A percentile compares a stretch with the other conserved stretches of the same genome.
Conservation (phyloP, 2,113 vertebrate species). For the Ancistrus triradiatus region DNA sequence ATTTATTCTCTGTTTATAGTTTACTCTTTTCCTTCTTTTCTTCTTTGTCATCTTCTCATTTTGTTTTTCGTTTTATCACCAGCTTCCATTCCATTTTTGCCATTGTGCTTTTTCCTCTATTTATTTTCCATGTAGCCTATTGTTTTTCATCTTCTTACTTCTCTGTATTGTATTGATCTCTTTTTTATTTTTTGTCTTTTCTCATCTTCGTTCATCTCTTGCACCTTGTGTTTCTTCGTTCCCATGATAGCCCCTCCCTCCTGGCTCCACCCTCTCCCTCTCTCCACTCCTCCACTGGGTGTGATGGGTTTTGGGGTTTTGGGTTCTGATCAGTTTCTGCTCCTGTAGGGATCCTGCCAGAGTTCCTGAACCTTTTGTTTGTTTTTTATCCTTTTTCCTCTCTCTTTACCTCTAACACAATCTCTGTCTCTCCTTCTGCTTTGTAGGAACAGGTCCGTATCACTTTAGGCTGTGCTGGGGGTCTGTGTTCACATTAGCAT, state of each 20-base stretch:
- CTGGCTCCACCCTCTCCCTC: constrained; percentile 36
- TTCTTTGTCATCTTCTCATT: no score
- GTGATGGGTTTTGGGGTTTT: constrained; percentile 16
- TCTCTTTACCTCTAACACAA: background rate
- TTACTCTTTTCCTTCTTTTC: no score
- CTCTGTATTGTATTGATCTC: no score
- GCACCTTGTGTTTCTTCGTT: background rate
- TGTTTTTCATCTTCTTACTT: no score
- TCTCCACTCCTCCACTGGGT: constrained; percentile 46
- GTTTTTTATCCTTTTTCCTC: background rate
- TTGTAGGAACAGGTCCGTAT: no score
- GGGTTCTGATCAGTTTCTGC: constrained; percentile 22
- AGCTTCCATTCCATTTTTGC: no score
- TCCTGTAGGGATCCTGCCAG: background rate
- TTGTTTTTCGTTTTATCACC: no score
- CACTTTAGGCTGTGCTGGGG: background rate
- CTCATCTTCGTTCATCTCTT: background rate
- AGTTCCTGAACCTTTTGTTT: background rate
- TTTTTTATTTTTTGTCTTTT: background rate
- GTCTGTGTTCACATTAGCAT: no score
- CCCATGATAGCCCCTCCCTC: background rate
- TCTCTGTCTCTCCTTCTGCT: background rate
- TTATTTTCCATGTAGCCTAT: no score
- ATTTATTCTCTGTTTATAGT: no score
- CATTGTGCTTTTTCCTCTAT: no score